Percentiles rank a stretch among this genome's conserved stretches.
phyloP scores from a whole-genome alignment of 1,140 invertebrate species.

The Nomia melanderi region DNA sequence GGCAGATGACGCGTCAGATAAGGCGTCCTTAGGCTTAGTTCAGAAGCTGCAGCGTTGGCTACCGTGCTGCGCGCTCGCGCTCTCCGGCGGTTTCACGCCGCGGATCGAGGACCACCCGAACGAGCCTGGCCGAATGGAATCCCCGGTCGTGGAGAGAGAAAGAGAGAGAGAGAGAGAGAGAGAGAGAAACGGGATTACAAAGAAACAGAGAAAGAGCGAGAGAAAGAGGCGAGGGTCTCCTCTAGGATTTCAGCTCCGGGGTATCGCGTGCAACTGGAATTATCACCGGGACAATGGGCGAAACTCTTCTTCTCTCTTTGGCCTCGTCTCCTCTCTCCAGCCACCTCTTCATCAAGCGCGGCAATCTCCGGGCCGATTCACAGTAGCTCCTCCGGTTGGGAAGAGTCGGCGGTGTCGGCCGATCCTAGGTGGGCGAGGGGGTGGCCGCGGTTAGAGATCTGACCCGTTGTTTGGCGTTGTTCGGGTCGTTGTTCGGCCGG shows the following conservation, averaged over 20 bases:
- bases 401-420: neutral
- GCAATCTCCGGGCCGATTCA: constrained; percentile 56
- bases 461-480: constrained; percentile 55
- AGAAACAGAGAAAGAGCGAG: neutral
- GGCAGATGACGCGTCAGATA: constrained; percentile 71
- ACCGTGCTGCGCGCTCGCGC: constrained; percentile 59
- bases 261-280: constrained; percentile 72
- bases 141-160: constrained; percentile 9
- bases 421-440: constrained; percentile 4
- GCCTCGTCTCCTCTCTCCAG: neutral
- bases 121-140: constrained; percentile 44
- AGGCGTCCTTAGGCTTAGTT: constrained; percentile 70
- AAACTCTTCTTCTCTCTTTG: constrained; percentile 23
- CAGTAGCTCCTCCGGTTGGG: neutral
- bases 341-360: constrained; percentile 60
- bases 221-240: constrained; percentile 30
- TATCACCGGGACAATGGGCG: constrained; percentile 71
- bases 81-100: constrained; percentile 42
- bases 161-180: neutral
- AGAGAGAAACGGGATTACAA: too few relatives aligned
- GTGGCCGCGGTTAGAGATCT: constrained; percentile 31
- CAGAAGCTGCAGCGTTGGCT: constrained; percentile 56
- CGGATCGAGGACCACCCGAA: constrained; percentile 66
- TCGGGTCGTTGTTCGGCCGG: constrained; percentile 42
- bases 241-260: constrained; percentile 70